Percentiles rank a stretch among this genome's conserved stretches.
These are phyloP conservation scores for Adelognathus sp. DNA, from an alignment of 2,888 invertebrate species.

Conservation along the genomic window DNA sequence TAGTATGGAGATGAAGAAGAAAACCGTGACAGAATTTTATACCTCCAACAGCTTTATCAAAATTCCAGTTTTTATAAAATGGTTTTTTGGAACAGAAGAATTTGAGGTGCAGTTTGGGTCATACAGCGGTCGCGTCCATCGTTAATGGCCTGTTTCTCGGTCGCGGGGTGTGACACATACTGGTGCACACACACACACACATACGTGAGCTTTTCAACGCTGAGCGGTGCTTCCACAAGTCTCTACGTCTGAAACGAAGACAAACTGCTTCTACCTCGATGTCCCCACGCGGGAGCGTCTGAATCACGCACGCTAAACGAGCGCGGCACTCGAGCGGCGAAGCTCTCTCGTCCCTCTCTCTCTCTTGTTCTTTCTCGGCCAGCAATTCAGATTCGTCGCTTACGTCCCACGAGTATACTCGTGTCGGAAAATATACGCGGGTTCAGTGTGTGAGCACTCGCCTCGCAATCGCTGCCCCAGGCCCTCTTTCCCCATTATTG, in stretches of 20 bases:
- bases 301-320: constrained; percentile 16
- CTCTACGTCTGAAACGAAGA: constrained; percentile 4
- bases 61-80: neutral
- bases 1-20: no score
- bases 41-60: no score
- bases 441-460: neutral
- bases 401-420: neutral
- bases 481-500: neutral
- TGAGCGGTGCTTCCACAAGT: constrained; percentile 9
- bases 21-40: no score
- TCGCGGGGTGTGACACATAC: constrained; percentile 27
- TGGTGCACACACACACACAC: constrained; percentile 6
- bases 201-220: neutral
- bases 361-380: neutral
- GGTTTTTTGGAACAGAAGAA: neutral
- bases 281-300: constrained; percentile 19
- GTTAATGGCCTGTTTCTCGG: constrained; percentile 30
- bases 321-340: neutral
- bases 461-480: neutral
- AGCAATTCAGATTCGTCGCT: neutral
- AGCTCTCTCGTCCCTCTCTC: neutral
- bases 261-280: constrained; percentile 12
- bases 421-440: neutral
- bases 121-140: constrained; percentile 45
- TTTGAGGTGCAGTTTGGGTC: neutral